Conservation (phyloP, 2,888 invertebrate genomes). For the Phytoseiulus persimilis region DNA sequence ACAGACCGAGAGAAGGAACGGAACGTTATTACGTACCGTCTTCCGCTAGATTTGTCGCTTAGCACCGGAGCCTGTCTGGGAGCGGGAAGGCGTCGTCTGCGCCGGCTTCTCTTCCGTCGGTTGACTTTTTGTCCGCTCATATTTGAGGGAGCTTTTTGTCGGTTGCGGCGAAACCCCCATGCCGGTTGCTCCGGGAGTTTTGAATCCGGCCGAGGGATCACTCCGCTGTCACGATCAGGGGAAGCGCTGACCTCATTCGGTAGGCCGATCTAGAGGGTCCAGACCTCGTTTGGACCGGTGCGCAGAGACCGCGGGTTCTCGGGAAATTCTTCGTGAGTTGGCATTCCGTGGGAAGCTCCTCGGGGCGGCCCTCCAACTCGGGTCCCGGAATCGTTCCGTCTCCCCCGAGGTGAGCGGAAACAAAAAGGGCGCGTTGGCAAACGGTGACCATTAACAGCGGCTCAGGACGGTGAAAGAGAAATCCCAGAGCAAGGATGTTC, state of each 20-base stretch:
- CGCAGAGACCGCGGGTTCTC: no score
- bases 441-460: not conserved
- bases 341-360: no score
- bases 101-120: not conserved
- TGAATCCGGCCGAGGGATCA: no score
- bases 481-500: not conserved
- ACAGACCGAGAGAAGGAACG: not conserved
- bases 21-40: not conserved
- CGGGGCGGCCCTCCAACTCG: no score
- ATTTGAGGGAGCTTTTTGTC: not conserved
- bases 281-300: no score
- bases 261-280: no score
- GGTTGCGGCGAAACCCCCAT: not conserved
- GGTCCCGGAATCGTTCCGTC: not conserved
- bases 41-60: not conserved
- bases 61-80: not conserved
- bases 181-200: no score
- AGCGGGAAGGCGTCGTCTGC: not conserved
- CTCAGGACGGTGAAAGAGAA: not conserved
- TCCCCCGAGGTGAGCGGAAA: not conserved
- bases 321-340: no score
- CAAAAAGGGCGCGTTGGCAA: not conserved
- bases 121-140: not conserved
- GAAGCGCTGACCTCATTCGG: no score
- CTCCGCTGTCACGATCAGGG: no score